Base-by-base conservation (phyloP, 2,888 invertebrate genomes). In the Steromphala cineraria region DNA sequence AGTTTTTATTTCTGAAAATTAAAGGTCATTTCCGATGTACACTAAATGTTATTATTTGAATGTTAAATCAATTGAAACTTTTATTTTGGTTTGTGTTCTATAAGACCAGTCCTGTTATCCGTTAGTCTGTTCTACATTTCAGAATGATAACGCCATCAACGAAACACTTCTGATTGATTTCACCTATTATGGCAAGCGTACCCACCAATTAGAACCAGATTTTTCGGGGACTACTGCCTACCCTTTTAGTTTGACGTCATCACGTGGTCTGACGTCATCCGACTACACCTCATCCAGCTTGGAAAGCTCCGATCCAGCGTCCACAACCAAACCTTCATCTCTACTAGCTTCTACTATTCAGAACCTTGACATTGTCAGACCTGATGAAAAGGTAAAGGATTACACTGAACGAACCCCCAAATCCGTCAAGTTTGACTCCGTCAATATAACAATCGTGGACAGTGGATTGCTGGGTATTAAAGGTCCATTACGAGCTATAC, bases 161-260 rank as follows among this genome's bases (percentile, higher is more conserved):
- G 74, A 79, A 36, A 79, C 55, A 10, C 28, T 79, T 4, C 15
- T 79, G n/a, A 40, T 79, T 24, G 75, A 79, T 21, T 79, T 74
- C 21, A 79, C 75, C n/a, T 79, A 75, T 46, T 79, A 79, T 75
- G 79, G 74, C 24, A 67, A 40, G 19, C 71, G 28, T 28, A 2
- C 28, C 24, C 62, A 28, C 13, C 21, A 10, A 24, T 17, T 71
- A n/a, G 40, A 71, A 36, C 0, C n/a, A 19, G 71, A 71, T 28
- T 28, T 62, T 62, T 62, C 62, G 3, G 62, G 62, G 4, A 24
- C n/a, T 62, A 62, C 71, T 36, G 71, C 8, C 36, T 71, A 71
- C 71, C 71, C 71, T 5, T 71, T 36, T 36, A 71, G 71, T 24
- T 28, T 62, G 62, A 62, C 62, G 21, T 62, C 62, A 21, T 62